Evolutionary conservation across 2,888 invertebrate genomes (phyloP).

Genomic region (Allacma fusca): DNA sequence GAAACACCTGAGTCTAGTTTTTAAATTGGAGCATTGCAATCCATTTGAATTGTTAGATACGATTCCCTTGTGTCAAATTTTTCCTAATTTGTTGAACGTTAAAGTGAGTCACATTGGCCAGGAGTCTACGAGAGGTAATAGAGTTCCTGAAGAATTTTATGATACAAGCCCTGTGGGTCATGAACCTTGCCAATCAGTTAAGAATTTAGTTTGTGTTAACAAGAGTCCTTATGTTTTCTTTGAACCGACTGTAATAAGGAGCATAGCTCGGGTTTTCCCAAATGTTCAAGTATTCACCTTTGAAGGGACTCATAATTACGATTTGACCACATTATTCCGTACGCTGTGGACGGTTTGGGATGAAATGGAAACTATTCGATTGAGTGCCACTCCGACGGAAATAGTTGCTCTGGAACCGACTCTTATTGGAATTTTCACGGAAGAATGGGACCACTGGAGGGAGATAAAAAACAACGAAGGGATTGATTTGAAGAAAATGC

Average conservation of each 20-base stretch:
- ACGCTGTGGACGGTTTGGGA: constrained; percentile 9
- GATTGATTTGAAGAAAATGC: neutral
- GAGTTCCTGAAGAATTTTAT: neutral
- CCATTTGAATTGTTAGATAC: neutral
- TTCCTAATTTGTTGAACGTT: neutral
- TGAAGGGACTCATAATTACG: neutral
- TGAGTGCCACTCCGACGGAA: neutral
- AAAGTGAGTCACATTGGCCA: neutral
- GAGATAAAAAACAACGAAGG: neutral
- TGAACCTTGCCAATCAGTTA: too few species aligned
- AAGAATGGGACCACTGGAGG: neutral
- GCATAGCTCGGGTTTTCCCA: neutral
- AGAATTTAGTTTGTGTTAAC: neutral
- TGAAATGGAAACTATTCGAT: neutral
- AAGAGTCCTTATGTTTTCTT: neutral
- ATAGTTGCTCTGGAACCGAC: neutral
- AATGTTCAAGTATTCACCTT: neutral
- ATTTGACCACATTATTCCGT: neutral
- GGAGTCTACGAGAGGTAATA: neutral
- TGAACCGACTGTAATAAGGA: neutral
- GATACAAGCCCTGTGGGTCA: neutral
- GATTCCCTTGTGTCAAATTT: neutral
- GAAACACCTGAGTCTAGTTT: neutral
- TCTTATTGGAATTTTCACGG: neutral
- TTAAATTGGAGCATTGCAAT: neutral